Evolutionary conservation across 2,797 vertebrate species (phyloP), one percentile per base, ranked within the genome.

Genomic region (Sciaenops ocellatus): DNA sequence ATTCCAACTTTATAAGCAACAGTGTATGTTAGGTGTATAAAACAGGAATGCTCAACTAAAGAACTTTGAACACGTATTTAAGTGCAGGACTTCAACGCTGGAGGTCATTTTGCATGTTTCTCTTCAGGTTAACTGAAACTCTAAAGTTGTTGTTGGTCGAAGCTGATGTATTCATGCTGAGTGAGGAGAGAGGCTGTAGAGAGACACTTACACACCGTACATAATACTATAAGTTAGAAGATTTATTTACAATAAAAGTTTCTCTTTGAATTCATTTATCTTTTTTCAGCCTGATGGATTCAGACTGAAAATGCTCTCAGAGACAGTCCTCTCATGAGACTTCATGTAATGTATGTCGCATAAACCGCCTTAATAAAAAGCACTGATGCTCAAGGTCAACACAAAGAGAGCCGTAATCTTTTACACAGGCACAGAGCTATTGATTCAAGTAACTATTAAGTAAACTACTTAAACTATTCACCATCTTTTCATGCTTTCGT

Each of bases 331-430:
- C 61, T 55, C 3, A 56, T 20, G 38, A 16, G 30, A 4, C 18
- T 3, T 16, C 60, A 48, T 28, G 15, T 18, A 42, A 78, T 18
- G 15, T 38, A 38, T 30, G 20, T 47, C 9, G 0, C 28, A 47
- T 51, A 52, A 60, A 41, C 69, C 28, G 9, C 4, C 4, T 1
- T 4, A 22, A 64, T 20, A 60, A 61, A 38, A 1, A 2, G 4
- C 15, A n/a, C 34, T 59, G 22, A 76, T 54, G 22, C 51, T 65
- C 30, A 47, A 56, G 48, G 63, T 72, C 41, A 50, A 65, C 22
- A 44, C 51, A 65, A 65, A 65, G 20, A 60, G 5, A 55, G 10
- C 3, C 4, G 28, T 64, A 15, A 62, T 38, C 16, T n/a, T 2
- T 48, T 56, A 26, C 34, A 16, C 17, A 22, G 15, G n/a, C 28